These are phyloP conservation scores for Drosophila subobscura DNA, from an alignment of 1,140 invertebrate species.

Conservation along the genomic window DNA sequence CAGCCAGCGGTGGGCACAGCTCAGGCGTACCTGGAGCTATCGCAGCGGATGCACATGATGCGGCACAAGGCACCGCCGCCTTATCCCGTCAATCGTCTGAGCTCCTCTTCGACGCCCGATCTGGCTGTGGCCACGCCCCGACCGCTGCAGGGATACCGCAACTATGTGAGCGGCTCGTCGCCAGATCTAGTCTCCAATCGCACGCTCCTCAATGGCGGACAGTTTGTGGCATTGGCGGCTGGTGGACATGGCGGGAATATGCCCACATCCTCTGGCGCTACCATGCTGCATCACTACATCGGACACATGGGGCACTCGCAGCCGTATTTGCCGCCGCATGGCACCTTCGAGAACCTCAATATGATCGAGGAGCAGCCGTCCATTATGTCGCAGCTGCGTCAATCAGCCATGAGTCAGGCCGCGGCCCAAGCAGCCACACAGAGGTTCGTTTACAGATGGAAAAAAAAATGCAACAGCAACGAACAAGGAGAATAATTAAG, in stretches of 20 bases:
- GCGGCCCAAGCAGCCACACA: conserved; percentile 53
- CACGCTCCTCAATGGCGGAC: conserved; percentile 84
- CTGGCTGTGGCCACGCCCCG: conserved; percentile 88
- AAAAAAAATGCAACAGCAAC: no score
- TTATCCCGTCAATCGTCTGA: conserved; percentile 89
- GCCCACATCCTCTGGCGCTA: conserved; percentile 70
- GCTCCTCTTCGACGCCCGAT: conserved; percentile 92
- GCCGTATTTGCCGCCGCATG: conserved; percentile 85
- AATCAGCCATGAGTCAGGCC: conserved; percentile 73
- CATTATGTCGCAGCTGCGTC: conserved; percentile 81
- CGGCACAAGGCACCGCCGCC: conserved; percentile 93
- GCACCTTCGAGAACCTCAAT: conserved; percentile 89
- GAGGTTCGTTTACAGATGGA: conserved; percentile 36
- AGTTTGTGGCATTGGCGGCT: conserved; percentile 51
- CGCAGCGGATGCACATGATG: conserved; percentile 86
- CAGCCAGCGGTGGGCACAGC: conserved; percentile 37
- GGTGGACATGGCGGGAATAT: conserved; percentile 59
- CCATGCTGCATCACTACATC: conserved; percentile 75
- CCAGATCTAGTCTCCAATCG: conserved; percentile 90
- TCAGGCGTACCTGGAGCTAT: conserved; percentile 70
- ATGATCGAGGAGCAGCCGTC: conserved; percentile 84
- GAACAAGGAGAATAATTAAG: no score
- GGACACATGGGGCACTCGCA: conserved; percentile 84
- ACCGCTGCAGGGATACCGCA: conserved; percentile 84
- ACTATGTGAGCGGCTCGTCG: conserved; percentile 89